Conservation (phyloP, 2,113 vertebrate species). For the Australoheros scitulus region DNA sequence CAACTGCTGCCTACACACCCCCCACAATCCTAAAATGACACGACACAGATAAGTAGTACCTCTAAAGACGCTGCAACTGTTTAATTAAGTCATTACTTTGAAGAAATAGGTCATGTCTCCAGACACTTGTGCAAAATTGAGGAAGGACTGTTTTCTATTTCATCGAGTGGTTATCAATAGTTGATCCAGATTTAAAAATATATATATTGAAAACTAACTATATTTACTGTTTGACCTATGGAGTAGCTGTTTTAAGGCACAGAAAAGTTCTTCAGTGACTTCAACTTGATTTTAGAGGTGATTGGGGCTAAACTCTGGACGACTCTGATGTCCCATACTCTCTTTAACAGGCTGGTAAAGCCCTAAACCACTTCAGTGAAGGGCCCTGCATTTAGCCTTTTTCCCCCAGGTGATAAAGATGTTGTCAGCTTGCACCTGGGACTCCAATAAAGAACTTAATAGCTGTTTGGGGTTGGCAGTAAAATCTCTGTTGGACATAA, state of each 20-base stretch:
- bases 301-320: conserved; percentile 17
- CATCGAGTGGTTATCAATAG: not conserved
- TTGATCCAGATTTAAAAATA: not conserved
- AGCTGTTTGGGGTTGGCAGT: conserved; percentile 63
- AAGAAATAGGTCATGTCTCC: conserved; percentile 30
- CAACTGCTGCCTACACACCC: not conserved
- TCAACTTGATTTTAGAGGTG: not conserved
- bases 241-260: conserved; percentile 1
- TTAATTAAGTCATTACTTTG: not conserved
- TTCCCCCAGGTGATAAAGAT: conserved; percentile 69
- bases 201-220: not conserved
- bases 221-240: not conserved
- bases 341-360: conserved; percentile 14
- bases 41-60: conserved; percentile 15
- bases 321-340: conserved; percentile 16
- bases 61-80: conserved; percentile 8
- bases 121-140: not conserved
- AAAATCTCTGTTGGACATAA: conserved; percentile 62
- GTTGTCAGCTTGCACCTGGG: conserved; percentile 71
- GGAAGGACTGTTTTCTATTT: not conserved
- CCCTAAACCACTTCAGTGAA: conserved; percentile 31
- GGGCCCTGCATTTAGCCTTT: conserved; percentile 18
- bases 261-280: not conserved
- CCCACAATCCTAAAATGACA: conserved; percentile 22
- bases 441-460: conserved; percentile 72